Evolutionary conservation across 2,113 vertebrate genomes (phyloP).

Genomic region (Falco punctatus): DNA sequence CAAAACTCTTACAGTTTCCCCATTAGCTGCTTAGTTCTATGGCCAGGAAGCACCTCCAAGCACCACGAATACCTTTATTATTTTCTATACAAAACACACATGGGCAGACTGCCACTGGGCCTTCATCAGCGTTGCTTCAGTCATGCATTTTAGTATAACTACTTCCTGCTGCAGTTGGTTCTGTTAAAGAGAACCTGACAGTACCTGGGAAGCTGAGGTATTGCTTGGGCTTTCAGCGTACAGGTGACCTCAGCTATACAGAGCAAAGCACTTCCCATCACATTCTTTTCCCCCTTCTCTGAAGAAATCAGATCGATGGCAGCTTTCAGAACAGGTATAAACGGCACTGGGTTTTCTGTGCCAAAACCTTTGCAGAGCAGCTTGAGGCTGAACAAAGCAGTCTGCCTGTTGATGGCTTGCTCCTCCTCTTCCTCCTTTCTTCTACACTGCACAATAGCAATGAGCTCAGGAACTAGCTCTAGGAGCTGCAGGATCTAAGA

Average conservation of each 20-base stretch:
- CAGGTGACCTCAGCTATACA: slow-evolving; percentile 88
- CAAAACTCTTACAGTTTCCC: not conserved
- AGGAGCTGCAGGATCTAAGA: slow-evolving; percentile 83
- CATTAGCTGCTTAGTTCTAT: not conserved
- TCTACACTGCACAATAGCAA: slow-evolving; percentile 76
- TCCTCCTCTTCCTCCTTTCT: slow-evolving; percentile 79
- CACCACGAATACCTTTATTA: not conserved
- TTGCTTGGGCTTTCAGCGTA: slow-evolving; percentile 82
- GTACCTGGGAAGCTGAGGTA: slow-evolving; percentile 93
- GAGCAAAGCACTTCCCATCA: slow-evolving; percentile 89
- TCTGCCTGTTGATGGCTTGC: slow-evolving; percentile 91
- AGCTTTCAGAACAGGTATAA: slow-evolving; percentile 82
- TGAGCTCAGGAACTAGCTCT: slow-evolving; percentile 82
- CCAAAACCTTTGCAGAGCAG: slow-evolving; percentile 92
- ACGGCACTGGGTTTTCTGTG: slow-evolving; percentile 71
- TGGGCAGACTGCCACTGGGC: not conserved
- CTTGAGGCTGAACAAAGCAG: slow-evolving; percentile 92
- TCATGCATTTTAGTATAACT: not conserved
- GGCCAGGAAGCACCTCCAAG: not conserved
- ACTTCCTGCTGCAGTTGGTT: not conserved
- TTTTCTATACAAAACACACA: not conserved
- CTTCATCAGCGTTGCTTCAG: not conserved
- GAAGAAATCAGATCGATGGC: slow-evolving; percentile 77
- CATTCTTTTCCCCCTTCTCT: slow-evolving; percentile 87
- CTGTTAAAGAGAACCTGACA: not conserved